Evolutionary conservation across 2,888 invertebrate species (phyloP), one percentile per base, ranked within the genome.

Genomic region (Seira sanloemensis): DNA sequence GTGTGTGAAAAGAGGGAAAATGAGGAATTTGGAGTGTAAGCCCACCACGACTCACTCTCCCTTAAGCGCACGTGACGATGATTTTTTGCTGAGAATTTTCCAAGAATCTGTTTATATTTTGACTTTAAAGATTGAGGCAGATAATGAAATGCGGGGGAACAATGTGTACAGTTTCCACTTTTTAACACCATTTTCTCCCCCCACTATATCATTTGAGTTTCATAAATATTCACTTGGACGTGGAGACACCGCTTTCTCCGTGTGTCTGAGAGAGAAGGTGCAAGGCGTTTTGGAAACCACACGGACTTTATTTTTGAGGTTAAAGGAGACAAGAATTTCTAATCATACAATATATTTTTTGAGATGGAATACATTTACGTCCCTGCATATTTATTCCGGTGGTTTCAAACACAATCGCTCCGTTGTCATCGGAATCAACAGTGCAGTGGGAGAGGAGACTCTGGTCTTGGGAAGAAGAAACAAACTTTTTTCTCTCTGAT

Each of bases 51-150:
- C n/a, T n/a, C n/a, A n/a, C 50, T 50, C 12, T 50, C n/a, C 50
- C 50, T 18, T 50, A 16, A 12, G 50, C 50, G 50, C 12, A 50
- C 50, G 50, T 50, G 50, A 50, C 1, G 50, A 50, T 12, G 50
- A 50, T 50, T 50, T 50, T 50, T 18, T 18, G n/a, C 50, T 50
- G 50, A n/a, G 18, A 50, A n/a, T 73, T 37, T 19, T 68, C 68
- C 19, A n/a, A 25, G 75, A 76, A 69, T 27, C 73, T 82, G 81
- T 77, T 81, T 81, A 67, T 76, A 71, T 77, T 82, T 82, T 77
- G 65, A 76, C 72, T 82, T 76, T 66, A 69, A n/a, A 12, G 50
- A 50, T n/a, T 50, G 50, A 50, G n/a, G 50, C 12, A 16, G 50
- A 50, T 50, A 50, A 50, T 7, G n/a, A 1, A 50, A 18, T 50